phyloP scores from a whole-genome alignment of 2,888 invertebrate genomes.

The Stenichneumon culpator region DNA sequence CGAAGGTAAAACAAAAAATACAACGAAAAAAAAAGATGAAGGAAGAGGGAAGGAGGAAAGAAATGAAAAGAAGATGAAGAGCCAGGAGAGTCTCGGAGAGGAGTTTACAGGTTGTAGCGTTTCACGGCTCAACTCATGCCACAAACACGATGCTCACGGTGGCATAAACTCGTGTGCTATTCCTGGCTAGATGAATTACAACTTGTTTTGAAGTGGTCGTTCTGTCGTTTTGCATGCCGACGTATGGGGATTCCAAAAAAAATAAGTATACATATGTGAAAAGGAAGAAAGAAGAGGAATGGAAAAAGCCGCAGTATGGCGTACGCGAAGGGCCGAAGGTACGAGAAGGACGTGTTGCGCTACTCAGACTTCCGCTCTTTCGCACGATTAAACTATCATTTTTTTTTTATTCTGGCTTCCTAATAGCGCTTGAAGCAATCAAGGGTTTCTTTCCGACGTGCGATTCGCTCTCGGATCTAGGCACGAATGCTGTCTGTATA shows the following conservation, averaged over 20 bases:
- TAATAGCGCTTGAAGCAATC: constrained; percentile 45
- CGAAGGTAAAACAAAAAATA: constrained; percentile 14
- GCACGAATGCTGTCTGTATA: not conserved
- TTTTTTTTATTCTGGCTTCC: constrained; percentile 24
- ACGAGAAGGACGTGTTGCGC: constrained; percentile 15
- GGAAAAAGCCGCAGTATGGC: constrained; percentile 7
- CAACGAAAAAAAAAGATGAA: not conserved
- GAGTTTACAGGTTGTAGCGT: constrained; percentile 18
- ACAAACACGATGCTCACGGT: constrained; percentile 17
- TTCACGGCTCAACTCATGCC: constrained; percentile 12
- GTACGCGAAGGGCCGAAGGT: not conserved
- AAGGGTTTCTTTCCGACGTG: constrained; percentile 29
- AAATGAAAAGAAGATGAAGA: constrained; percentile 31
- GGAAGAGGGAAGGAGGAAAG: not conserved
- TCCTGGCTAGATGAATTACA: constrained; percentile 76
- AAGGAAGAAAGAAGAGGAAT: constrained; percentile 69
- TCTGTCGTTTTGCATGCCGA: constrained; percentile 71
- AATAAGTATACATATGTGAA: constrained; percentile 37
- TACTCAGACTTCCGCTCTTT: constrained; percentile 77
- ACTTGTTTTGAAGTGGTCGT: constrained; percentile 73
- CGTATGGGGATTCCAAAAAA: not conserved
- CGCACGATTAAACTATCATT: constrained; percentile 55
- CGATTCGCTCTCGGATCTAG: not conserved
- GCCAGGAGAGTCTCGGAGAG: not conserved
- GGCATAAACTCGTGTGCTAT: constrained; percentile 57